Conservation (phyloP, 2,797 vertebrate genomes). For the Trachops cirrhosus region DNA sequence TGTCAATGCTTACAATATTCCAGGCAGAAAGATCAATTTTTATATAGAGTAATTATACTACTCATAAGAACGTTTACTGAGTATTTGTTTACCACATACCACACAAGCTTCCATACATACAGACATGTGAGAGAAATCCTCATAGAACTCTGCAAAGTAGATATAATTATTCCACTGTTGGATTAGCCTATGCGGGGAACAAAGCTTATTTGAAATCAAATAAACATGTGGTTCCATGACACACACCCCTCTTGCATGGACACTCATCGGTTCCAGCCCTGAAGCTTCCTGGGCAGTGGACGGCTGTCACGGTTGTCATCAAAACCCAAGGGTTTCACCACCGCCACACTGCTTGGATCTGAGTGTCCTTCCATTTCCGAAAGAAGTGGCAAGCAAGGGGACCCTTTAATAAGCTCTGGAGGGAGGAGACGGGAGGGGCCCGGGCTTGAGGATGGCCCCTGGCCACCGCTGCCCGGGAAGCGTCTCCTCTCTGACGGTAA, state of each 20-base stretch:
- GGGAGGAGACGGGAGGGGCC: not conserved
- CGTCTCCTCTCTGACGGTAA: fast-evolving
- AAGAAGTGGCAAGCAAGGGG: not conserved
- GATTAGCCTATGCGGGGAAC: not conserved
- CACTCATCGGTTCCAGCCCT: not conserved
- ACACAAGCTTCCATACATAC: not conserved
- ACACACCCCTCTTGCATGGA: not conserved
- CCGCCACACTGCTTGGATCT: not conserved
- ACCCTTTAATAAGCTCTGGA: not conserved
- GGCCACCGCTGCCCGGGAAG: not conserved
- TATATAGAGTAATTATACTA: not conserved
- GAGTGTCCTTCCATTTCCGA: not conserved
- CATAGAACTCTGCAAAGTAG: not conserved
- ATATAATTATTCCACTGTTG: not conserved
- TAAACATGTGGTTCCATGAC: not conserved
- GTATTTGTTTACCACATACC: not conserved
- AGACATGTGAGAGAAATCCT: not conserved
- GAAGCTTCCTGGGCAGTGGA: too few species aligned
- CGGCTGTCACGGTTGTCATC: not conserved
- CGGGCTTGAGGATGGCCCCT: too few species aligned
- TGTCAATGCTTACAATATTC: not conserved
- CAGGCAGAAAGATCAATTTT: not conserved
- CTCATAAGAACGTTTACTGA: not conserved
- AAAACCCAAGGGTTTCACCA: not conserved
- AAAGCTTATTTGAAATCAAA: not conserved